Evolutionary conservation across 1,140 invertebrate genomes (phyloP), one percentile per base, ranked within the genome.

Genomic region (Achroia grisella): DNA sequence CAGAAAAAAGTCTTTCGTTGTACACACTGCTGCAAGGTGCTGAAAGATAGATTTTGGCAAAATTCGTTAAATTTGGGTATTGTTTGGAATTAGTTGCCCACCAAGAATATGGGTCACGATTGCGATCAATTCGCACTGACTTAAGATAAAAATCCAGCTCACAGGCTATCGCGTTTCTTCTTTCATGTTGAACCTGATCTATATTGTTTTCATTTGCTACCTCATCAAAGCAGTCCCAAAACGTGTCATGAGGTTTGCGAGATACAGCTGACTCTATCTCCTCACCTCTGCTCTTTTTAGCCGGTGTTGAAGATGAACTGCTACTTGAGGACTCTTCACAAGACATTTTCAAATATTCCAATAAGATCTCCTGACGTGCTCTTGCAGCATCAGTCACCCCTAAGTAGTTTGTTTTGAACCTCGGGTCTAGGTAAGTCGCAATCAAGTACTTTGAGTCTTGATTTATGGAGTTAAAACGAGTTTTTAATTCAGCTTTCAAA

Each of bases 1-100:
- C 53, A 10, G 57, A 64, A 57, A 62, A 67, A 28, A 63, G 52
- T 49, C 56, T 60, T 47, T 69, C 66, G 28, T 54, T 60, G 11
- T 66, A 66, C 32, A 66, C 56, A 40, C 52, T 56, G 12, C 66
- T 67, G 12, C 44, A 28, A 36, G 58, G 62, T 29, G 58, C 27
- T 30, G 35, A 34, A n/a, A 42, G 15, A 30, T 39, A 51, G 12
- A 40, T n/a, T 35, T 6, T 35, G 5, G 40, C 30, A 37, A 50
- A 44, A 10, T 39, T 50, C 14, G 35, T 31, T 23, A 44, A 34
- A 8, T 33, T 10, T 33, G 40, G 34, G 41, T 44, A 50, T 39
- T 39, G 35, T 8, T 14, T 14, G 8, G 35, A n/a, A 36, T 44
- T 50, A 14, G 15, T 11, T n/a, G 28, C 9, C 48, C 48, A 50